phyloP scores from a whole-genome alignment of 1,140 invertebrate genomes.

The Bombus balteatus region DNA sequence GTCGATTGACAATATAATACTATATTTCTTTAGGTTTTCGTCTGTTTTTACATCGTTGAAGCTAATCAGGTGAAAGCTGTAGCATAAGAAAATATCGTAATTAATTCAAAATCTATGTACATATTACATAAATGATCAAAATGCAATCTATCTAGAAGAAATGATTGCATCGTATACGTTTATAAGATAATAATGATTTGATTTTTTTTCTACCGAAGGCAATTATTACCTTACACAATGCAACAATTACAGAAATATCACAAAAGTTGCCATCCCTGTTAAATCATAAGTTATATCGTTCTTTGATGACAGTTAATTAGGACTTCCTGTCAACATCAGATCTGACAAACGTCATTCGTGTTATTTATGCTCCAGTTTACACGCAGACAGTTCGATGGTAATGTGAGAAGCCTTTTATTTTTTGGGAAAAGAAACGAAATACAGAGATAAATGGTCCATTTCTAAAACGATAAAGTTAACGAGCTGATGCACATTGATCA shows the following conservation, averaged over 20 bases:
- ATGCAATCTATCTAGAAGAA: no score
- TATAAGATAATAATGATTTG: no score
- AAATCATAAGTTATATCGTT: not conserved
- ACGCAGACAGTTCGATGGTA: not conserved
- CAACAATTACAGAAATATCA: no score
- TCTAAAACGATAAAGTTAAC: not conserved
- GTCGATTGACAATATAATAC: no score
- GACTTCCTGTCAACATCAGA: not conserved
- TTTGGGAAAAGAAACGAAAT: not conserved
- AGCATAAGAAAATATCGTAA: not conserved
- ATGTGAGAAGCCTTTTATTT: not conserved
- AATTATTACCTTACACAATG: no score
- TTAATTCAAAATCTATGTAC: not conserved
- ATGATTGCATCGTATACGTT: not conserved
- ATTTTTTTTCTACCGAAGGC: no score
- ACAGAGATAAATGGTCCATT: not conserved
- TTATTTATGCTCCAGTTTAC: not conserved
- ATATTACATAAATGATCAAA: not conserved
- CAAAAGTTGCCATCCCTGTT: not conserved
- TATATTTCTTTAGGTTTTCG: not conserved
- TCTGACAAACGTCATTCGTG: no score
- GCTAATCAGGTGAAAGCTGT: not conserved
- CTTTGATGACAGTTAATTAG: slow-evolving; percentile 25
- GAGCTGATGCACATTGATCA: not conserved
- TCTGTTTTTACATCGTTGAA: not conserved